Conservation (phyloP, 2,797 vertebrate species). For the Aeoliscus strigatus region DNA sequence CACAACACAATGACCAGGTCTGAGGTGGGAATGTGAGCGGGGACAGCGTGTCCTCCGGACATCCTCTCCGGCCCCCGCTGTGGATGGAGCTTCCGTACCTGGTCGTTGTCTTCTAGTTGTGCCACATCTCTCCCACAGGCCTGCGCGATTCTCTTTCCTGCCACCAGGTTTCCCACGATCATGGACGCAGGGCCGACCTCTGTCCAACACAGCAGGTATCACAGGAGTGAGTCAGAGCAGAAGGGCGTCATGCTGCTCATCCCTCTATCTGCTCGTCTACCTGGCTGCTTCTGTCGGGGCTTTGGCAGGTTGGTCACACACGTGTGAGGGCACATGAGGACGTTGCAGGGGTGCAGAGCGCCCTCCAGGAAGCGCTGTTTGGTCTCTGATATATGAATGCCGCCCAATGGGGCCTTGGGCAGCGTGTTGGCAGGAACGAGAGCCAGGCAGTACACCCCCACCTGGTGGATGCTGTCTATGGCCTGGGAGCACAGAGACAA, state of each 20-base stretch:
- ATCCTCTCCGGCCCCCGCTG: no score
- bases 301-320: slow-evolving; percentile 96
- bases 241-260: neutral
- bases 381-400: slow-evolving; percentile 93
- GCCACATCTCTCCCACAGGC: slow-evolving; percentile 89
- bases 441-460: slow-evolving; percentile 92
- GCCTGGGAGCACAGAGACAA: slow-evolving; percentile 82
- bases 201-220: slow-evolving; percentile 60
- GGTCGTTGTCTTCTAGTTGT: slow-evolving; percentile 92
- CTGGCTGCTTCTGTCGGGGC: slow-evolving; percentile 92
- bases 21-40: no score
- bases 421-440: slow-evolving; percentile 94
- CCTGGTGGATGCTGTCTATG: slow-evolving; percentile 96
- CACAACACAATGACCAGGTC: slow-evolving; percentile 1
- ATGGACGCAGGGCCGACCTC: slow-evolving; percentile 95
- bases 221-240: no score
- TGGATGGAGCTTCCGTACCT: slow-evolving; percentile 88
- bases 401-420: slow-evolving; percentile 91
- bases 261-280: slow-evolving; percentile 49
- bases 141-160: slow-evolving; percentile 93
- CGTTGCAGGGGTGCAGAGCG: slow-evolving; percentile 89
- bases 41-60: no score
- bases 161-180: slow-evolving; percentile 95
- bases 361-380: slow-evolving; percentile 95
- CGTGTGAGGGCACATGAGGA: slow-evolving; percentile 94